Percentiles rank a stretch among this genome's conserved stretches.
phyloP scores from a whole-genome alignment of 1,140 invertebrate species.

The Hypothenemus hampei region DNA sequence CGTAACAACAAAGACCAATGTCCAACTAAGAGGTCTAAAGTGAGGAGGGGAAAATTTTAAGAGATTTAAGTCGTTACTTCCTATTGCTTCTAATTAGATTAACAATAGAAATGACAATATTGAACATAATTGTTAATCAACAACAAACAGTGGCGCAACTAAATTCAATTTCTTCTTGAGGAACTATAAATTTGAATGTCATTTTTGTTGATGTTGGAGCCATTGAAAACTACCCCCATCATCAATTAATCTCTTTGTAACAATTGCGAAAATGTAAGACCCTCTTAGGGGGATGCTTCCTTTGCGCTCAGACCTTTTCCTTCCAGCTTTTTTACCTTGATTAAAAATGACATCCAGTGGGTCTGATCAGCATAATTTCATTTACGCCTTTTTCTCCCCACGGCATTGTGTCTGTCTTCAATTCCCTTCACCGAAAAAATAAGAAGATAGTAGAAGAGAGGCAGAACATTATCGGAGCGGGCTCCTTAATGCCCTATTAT shows the following conservation, averaged over 20 bases:
- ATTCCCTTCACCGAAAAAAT: constrained; percentile 24
- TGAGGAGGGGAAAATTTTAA: constrained; percentile 9
- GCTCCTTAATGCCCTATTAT: constrained; percentile 21
- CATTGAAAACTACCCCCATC: too few relatives aligned
- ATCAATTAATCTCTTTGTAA: constrained; percentile 15
- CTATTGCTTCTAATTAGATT: constrained; percentile 27
- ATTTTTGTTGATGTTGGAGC: too few relatives aligned
- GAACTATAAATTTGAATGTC: too few relatives aligned
- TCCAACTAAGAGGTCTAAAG: constrained; percentile 18
- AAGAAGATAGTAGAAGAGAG: constrained; percentile 22
- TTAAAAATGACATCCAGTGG: constrained; percentile 25
- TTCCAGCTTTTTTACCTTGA: constrained; percentile 23
- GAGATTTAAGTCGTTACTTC: constrained; percentile 27
- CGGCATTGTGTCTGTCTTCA: constrained; percentile 18
- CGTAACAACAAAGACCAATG: constrained; percentile 14
- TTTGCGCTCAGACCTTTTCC: constrained; percentile 7
- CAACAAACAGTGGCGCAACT: neutral
- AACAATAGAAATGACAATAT: constrained; percentile 25
- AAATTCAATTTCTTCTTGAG: too few relatives aligned
- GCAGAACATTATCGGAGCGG: constrained; percentile 15
- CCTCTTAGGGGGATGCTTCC: constrained; percentile 7
- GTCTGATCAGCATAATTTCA: constrained; percentile 25
- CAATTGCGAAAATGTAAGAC: constrained; percentile 16
- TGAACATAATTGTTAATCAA: constrained; percentile 23
- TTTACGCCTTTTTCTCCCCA: constrained; percentile 20